Percentiles rank a stretch among this genome's conserved stretches.
Conservation (phyloP, 2,797 vertebrate genomes). For the Anisognathus igniventris region DNA sequence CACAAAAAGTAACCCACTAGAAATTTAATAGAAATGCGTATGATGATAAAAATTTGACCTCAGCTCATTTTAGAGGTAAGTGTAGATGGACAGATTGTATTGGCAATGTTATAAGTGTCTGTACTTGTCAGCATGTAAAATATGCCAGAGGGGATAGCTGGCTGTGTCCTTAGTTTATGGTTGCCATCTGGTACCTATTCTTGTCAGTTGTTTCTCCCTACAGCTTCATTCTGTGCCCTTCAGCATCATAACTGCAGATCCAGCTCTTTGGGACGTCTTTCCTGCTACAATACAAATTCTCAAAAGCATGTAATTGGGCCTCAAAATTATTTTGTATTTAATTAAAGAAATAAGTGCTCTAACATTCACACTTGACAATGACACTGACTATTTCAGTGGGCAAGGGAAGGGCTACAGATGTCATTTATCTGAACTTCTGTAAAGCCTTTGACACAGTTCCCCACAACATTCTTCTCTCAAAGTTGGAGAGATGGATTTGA, state of each 20-base stretch:
- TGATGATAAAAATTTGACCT: not conserved
- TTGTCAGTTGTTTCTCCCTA: not conserved
- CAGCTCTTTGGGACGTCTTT: not conserved
- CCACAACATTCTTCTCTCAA: not conserved
- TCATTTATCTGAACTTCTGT: not conserved
- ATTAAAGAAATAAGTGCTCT: not conserved
- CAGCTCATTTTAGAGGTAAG: conserved; percentile 42
- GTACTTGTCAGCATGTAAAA: not conserved
- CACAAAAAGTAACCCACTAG: not conserved
- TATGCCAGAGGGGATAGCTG: not conserved
- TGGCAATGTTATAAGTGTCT: not conserved
- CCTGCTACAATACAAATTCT: not conserved
- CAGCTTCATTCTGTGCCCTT: not conserved
- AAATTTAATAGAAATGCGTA: not conserved
- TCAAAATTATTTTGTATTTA: not conserved
- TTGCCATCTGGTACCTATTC: conserved; percentile 20
- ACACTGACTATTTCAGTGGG: not conserved
- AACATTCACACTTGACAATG: not conserved
- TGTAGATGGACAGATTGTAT: conserved; percentile 6
- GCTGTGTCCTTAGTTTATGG: not conserved
- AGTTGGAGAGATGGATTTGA: not conserved
- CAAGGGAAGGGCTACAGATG: not conserved
- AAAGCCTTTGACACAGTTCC: not conserved
- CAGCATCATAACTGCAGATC: not conserved
- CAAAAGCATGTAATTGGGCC: not conserved